Evolutionary conservation across 2,797 vertebrate genomes (phyloP), one percentile per base, ranked within the genome.

Genomic region (Otolemur crassicaudatus): DNA sequence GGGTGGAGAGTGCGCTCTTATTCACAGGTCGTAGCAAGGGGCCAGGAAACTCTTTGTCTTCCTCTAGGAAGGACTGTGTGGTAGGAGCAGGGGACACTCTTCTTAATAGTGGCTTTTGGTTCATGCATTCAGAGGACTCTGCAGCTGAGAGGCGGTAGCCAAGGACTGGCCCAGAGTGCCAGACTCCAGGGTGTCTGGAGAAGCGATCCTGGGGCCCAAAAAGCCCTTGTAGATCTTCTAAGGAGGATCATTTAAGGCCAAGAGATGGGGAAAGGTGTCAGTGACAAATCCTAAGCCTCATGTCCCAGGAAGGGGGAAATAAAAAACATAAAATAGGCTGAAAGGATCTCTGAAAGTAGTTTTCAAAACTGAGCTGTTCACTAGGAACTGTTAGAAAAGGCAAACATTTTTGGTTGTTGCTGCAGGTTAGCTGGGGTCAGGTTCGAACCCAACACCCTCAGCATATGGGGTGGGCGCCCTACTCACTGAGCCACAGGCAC

Each of bases 281-380:
- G 40, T 25, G 31, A 76, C 72, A 49, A 77, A 75, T 20, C 14
- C n/a, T 37, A 46, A 91, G 43, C 56, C 34, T 81, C 31, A 0
- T 72, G 77, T 43, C 70, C 65, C 63, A 69, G 13, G 29, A 72
- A 72, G 14, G 23, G 27, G 49, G 6, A 37, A 29, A 29, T 20
- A 70, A 73, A 63, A 83, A 88, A 75, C 23, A 63, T 6, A 40
- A 19, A 27, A 23, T 58, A 49, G 73, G 22, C 20, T 61, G 7
- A 17, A 17, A 5, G 13, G 11, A 40, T 43, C 46, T 34, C 87
- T 53, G 69, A 82, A 86, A 49, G 37, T 76, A 73, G 22, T 69
- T 90, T 96, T 37, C 61, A 31, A 58, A 96, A 69, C 80, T 16
- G 17, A 40, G 20, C 29, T 82, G 83, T 83, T 79, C 73, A n/a